Percentiles rank a stretch among this genome's conserved stretches.
These are phyloP conservation scores for Sebastes kiyomatsui DNA, from an alignment of 2,797 vertebrate species.

Conservation along the genomic window DNA sequence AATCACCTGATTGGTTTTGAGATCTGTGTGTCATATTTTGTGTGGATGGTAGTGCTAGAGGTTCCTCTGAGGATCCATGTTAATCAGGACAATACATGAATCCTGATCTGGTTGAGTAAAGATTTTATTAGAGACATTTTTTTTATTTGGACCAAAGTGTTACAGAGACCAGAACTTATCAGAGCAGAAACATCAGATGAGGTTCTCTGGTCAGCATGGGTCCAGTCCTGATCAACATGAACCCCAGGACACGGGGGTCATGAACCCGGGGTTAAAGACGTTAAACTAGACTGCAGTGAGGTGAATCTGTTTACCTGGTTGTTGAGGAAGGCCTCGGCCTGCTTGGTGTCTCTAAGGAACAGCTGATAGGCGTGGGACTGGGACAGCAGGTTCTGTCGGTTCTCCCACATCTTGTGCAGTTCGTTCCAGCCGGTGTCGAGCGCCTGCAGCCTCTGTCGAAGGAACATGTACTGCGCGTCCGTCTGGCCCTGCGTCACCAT, in stretches of 20 bases:
- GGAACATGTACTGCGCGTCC: slow-evolving; percentile 96
- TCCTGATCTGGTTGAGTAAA: background rate
- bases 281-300: background rate
- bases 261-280: background rate
- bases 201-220: background rate
- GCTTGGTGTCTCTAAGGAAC: slow-evolving; percentile 91
- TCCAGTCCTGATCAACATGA: background rate
- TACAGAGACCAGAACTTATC: background rate
- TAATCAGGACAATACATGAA: background rate
- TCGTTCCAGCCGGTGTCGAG: slow-evolving; percentile 96
- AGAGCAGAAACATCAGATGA: background rate
- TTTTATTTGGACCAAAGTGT: background rate
- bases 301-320: slow-evolving; percentile 80
- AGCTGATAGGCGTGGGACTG: slow-evolving; percentile 95
- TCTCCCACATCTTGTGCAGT: slow-evolving; percentile 98
- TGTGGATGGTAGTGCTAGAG: background rate
- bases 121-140: too few species aligned
- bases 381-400: slow-evolving; percentile 92
- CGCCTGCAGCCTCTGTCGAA: slow-evolving; percentile 92
- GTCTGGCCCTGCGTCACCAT: slow-evolving; percentile 96
- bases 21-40: background rate
- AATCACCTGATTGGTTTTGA: too few species aligned
- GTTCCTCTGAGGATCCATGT: background rate
- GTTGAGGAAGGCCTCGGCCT: slow-evolving; percentile 84
- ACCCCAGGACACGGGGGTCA: background rate